Evolutionary conservation across 2,797 vertebrate genomes (phyloP), one percentile per base, ranked within the genome.

Genomic region (Leptatherina wallacei): DNA sequence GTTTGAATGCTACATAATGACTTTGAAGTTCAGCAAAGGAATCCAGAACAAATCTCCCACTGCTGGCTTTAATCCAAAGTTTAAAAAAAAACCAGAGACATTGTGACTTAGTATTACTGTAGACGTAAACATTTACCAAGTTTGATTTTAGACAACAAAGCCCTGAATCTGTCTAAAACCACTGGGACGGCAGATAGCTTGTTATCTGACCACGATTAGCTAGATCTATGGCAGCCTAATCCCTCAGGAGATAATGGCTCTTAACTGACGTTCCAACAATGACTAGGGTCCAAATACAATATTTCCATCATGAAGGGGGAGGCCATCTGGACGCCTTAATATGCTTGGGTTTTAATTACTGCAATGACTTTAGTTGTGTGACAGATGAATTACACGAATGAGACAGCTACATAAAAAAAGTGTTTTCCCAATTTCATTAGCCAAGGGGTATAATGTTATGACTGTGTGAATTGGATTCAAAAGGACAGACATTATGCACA

Each of bases 301-400:
- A 90, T 91, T 90, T 92, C 84, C 71, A 79, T 81, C 75, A 65
- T 65, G 73, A 36, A 51, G 58, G 65, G 65, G 20, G 40, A 63
- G 80, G 85, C 92, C 92, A 93, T 93, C 89, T 92, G 91, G 89
- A 90, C 73, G 85, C 81, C 68, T 83, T 88, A 85, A 87, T 86
- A 75, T 80, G 86, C 78, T 85, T 44, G 29, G 65, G 61, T 84
- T 89, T 92, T 91, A 92, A 93, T 90, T 87, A 90, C 78, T 49
- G 61, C 78, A 77, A 73, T 83, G 80, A 86, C 90, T 91, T 91
- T 78, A 89, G 80, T 85, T 88, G 70, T 78, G 80, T 87, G 88
- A 84, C 86, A 84, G 87, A 91, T 85, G 85, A 90, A 88, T 85
- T 67, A 77, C 84, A 88, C 73, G 73, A 85, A 82, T 24, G 63